phyloP scores from a whole-genome alignment of 2,888 invertebrate species.

The Tetragonisca angustula region DNA sequence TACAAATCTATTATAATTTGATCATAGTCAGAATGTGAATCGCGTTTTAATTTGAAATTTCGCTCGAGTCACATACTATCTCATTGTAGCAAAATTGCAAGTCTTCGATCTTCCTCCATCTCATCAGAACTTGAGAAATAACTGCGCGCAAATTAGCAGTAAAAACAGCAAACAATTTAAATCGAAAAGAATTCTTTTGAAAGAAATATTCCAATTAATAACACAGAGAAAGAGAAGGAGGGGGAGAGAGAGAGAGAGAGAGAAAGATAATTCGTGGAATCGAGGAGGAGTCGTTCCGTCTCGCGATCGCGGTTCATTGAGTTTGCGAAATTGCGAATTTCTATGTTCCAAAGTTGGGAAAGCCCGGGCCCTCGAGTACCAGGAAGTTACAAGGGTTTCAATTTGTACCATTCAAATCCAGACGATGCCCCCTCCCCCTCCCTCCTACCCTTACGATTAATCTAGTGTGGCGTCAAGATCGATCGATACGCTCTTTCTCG shows the following conservation, averaged over 20 bases:
- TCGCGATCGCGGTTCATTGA: neutral
- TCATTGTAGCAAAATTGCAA: neutral
- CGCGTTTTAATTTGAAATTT: neutral
- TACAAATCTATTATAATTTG: too few relatives aligned
- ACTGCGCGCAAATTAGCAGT: neutral
- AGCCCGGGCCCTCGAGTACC: neutral
- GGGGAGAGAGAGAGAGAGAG: too few relatives aligned
- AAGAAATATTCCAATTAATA: neutral
- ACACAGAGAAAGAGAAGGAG: too few relatives aligned
- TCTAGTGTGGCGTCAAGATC: constrained; percentile 31
- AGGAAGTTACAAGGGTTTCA: constrained; percentile 37
- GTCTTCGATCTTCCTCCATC: neutral
- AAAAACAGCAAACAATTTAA: neutral
- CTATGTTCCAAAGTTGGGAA: constrained; percentile 4
- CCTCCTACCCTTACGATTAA: constrained; percentile 33
- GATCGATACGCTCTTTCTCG: constrained; percentile 28
- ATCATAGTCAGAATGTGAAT: too few relatives aligned
- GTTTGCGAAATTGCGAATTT: constrained; percentile 15
- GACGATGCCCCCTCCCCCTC: constrained; percentile 30
- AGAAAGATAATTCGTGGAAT: neutral
- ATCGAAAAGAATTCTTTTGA: neutral
- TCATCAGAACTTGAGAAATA: neutral
- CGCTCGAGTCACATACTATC: neutral
- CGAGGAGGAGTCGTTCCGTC: neutral
- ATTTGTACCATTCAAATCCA: constrained; percentile 41